A percentile compares a stretch with the other conserved stretches of the same genome.
Evolutionary conservation across 2,797 vertebrate species (phyloP).

Genomic region (Diceros bicornis): DNA sequence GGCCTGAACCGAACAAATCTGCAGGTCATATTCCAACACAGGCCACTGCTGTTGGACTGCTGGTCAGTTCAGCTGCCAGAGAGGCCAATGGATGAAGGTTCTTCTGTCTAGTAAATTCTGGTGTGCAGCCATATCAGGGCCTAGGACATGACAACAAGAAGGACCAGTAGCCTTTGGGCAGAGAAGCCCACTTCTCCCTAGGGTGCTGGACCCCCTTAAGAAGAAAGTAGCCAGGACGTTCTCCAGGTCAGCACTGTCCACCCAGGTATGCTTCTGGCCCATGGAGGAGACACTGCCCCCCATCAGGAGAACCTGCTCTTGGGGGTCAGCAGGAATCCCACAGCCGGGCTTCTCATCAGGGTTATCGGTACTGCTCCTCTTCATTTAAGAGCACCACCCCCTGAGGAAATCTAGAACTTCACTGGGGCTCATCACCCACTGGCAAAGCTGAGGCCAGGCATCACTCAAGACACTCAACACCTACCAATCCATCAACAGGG

Average conservation of each 20-base stretch:
- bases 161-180: neutral
- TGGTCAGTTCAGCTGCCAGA: neutral
- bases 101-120: neutral
- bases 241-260: too few relatives aligned
- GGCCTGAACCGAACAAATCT: neutral
- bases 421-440: neutral
- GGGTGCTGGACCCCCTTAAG: too few relatives aligned
- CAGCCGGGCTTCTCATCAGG: neutral
- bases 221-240: neutral
- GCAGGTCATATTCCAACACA: neutral
- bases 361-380: neutral
- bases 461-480: neutral
- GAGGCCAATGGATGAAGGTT: neutral
- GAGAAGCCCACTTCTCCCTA: neutral
- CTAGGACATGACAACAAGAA: neutral
- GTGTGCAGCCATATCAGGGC: neutral
- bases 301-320: neutral
- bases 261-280: too few relatives aligned
- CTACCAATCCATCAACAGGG: accelerated
- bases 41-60: too few relatives aligned
- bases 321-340: too few relatives aligned
- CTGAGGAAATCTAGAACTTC: neutral
- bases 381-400: neutral
- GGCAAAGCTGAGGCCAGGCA: neutral
- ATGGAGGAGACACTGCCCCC: neutral